Conservation (phyloP, 2,113 vertebrate species). For the Helogale parvula region DNA sequence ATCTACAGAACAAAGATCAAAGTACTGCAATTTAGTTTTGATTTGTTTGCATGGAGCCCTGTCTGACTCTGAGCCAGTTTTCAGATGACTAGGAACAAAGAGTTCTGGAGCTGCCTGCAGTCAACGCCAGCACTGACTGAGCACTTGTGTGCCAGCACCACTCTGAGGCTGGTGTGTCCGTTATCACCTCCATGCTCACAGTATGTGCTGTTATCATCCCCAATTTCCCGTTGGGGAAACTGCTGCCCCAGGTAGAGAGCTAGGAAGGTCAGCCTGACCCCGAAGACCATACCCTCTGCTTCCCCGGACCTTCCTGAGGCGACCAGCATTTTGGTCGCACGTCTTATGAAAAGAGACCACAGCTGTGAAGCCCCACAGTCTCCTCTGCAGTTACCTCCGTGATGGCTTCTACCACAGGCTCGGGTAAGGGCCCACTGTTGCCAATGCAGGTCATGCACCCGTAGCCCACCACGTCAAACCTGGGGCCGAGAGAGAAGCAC, state of each 20-base stretch:
- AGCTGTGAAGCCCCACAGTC: background rate
- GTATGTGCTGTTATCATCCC: background rate
- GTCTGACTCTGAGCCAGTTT: background rate
- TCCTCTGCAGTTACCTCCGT: slow-evolving; percentile 89
- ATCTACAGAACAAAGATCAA: background rate
- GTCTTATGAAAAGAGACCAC: background rate
- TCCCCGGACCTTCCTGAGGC: background rate
- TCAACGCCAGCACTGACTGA: background rate
- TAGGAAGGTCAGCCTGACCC: background rate
- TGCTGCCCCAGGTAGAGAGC: background rate
- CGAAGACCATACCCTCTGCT: background rate
- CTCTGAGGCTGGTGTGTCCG: too few species aligned
- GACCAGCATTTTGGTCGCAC: background rate
- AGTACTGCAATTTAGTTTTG: background rate
- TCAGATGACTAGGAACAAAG: background rate
- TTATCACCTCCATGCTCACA: background rate
- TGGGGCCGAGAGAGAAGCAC: slow-evolving; percentile 68
- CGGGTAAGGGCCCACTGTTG: slow-evolving; percentile 97
- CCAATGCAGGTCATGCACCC: slow-evolving; percentile 99
- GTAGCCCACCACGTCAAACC: slow-evolving; percentile 98
- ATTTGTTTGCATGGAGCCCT: background rate
- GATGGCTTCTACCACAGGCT: slow-evolving; percentile 95
- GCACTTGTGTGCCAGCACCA: background rate
- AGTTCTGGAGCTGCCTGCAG: background rate
- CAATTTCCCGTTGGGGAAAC: background rate